Percentiles rank a stretch among this genome's conserved stretches.
phyloP scores from a whole-genome alignment of 2,888 invertebrate species.

The Drosophila prolongata region DNA sequence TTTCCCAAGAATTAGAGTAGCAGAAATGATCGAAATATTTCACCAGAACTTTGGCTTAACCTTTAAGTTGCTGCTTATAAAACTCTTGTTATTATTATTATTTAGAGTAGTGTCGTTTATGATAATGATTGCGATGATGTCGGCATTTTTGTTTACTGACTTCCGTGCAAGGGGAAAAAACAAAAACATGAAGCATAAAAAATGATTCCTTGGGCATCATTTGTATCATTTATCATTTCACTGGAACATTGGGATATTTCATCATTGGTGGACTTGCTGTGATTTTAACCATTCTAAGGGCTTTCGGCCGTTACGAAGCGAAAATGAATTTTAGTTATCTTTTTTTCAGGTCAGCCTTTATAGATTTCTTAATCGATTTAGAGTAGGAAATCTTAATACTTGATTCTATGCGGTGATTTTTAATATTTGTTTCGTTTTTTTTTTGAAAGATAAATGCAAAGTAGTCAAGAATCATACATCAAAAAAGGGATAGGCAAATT shows the following conservation, averaged over 20 bases:
- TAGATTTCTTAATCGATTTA: not conserved
- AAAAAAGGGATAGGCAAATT: not conserved
- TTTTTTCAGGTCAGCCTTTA: not conserved
- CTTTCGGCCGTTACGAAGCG: not conserved
- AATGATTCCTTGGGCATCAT: conserved; percentile 24
- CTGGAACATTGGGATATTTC: conserved; percentile 29
- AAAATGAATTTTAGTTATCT: not conserved
- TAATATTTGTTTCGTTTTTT: not conserved
- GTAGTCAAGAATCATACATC: conserved; percentile 8
- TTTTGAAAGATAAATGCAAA: conserved; percentile 8
- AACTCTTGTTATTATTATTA: conserved; percentile 28
- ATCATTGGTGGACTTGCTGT: conserved; percentile 28
- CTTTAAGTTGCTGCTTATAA: conserved; percentile 19
- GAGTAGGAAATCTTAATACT: not conserved
- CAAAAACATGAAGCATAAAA: conserved; percentile 12
- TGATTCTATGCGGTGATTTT: not conserved
- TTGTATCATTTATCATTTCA: conserved; percentile 61
- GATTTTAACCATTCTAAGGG: not conserved
- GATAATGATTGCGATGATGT: conserved; percentile 46
- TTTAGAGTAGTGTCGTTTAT: conserved; percentile 37
- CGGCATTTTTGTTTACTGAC: conserved; percentile 51
- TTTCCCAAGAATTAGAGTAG: conserved; percentile 31
- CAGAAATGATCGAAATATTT: conserved; percentile 1
- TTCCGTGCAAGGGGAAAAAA: conserved; percentile 29
- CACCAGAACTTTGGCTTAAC: conserved; percentile 1